phyloP scores from a whole-genome alignment of 2,113 vertebrate genomes.

The Argyrosomus japonicus region DNA sequence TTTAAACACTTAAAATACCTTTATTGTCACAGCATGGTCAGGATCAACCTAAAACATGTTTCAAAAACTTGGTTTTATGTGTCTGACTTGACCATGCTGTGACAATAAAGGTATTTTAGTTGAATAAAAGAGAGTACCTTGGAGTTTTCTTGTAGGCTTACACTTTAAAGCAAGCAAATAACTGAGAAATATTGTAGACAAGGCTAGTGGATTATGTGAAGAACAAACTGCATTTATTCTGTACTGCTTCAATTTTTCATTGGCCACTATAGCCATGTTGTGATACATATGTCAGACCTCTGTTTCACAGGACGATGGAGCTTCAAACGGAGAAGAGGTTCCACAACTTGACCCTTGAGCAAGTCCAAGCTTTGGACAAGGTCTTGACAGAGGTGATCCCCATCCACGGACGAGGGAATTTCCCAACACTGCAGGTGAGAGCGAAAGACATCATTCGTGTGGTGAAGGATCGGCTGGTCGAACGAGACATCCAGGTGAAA shows the following conservation, averaged over 20 bases:
- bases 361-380: constrained; percentile 81
- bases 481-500: constrained; percentile 89
- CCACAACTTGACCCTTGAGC: constrained; percentile 88
- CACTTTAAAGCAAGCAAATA: constrained; percentile 7
- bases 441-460: constrained; percentile 93
- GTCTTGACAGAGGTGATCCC: constrained; percentile 93
- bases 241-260: background rate
- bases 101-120: no score
- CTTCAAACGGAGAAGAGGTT: constrained; percentile 83
- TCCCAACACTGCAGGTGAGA: constrained; percentile 95
- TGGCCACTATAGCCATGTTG: background rate
- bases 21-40: no score
- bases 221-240: background rate
- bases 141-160: background rate
- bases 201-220: background rate
- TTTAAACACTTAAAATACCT: no score
- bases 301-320: constrained; percentile 70
- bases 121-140: no score
- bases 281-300: constrained; percentile 38
- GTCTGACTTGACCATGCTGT: no score
- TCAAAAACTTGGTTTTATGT: no score
- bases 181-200: constrained; percentile 8
- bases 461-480: constrained; percentile 89
- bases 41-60: no score
- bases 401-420: constrained; percentile 95